These are phyloP conservation scores for Glaucidium brasilianum DNA, from an alignment of 2,113 vertebrate genomes.

Conservation along the genomic window DNA sequence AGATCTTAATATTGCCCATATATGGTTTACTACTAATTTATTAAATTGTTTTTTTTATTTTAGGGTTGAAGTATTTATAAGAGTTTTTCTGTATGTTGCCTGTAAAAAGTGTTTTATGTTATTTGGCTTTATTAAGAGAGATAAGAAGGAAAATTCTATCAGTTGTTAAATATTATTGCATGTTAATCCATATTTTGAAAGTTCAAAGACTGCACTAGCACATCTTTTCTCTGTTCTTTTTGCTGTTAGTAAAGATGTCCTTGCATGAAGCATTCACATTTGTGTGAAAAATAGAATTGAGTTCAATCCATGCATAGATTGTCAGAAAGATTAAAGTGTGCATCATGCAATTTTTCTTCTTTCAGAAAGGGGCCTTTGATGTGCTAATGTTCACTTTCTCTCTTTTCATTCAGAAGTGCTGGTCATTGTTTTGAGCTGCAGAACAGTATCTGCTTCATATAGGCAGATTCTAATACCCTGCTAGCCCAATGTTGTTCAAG, in stretches of 20 bases:
- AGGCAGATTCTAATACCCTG: constrained; percentile 40
- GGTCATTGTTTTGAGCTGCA: constrained; percentile 75
- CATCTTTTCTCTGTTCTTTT: constrained; percentile 58
- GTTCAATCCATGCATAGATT: constrained; percentile 81
- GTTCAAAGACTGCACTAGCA: constrained; percentile 81
- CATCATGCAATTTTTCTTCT: constrained; percentile 80
- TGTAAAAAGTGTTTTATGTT: constrained; percentile 1
- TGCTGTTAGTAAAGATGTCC: constrained; percentile 82
- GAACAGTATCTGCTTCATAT: constrained; percentile 60
- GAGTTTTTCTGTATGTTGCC: neutral
- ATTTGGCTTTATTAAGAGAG: constrained; percentile 61
- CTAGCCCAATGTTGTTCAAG: constrained; percentile 56
- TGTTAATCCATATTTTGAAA: constrained; percentile 82
- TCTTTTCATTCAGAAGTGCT: constrained; percentile 83
- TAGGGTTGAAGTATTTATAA: neutral
- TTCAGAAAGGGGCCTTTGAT: constrained; percentile 88
- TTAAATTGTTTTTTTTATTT: neutral
- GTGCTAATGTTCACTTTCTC: constrained; percentile 85
- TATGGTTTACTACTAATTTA: neutral
- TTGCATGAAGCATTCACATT: constrained; percentile 84
- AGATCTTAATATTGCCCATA: neutral
- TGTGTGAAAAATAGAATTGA: constrained; percentile 88
- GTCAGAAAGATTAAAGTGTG: constrained; percentile 90
- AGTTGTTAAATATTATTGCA: constrained; percentile 82
- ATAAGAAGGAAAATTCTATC: constrained; percentile 62